Evolutionary conservation across 2,888 invertebrate genomes (phyloP).

Genomic region (Elysia crispata): DNA sequence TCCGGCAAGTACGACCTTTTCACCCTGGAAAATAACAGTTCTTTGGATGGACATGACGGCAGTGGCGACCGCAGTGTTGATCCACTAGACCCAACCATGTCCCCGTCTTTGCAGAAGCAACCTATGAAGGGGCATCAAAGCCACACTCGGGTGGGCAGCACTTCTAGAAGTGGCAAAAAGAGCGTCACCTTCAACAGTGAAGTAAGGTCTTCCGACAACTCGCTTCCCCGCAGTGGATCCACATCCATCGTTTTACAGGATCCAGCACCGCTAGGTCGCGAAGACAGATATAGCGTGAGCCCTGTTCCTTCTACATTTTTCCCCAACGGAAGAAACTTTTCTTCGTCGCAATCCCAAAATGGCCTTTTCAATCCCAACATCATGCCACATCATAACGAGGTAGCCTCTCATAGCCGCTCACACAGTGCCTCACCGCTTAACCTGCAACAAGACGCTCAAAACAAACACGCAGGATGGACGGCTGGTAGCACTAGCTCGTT

Average conservation of each 20-base stretch:
- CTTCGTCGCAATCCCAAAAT: not conserved
- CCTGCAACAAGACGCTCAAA: not conserved
- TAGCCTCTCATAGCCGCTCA: not conserved
- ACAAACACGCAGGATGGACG: no score
- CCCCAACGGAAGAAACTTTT: no score
- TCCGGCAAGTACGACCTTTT: not conserved
- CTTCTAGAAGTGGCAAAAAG: slow-evolving; percentile 41
- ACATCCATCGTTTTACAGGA: no score
- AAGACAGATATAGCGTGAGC: not conserved
- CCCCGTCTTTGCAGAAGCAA: slow-evolving; percentile 28
- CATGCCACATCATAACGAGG: not conserved
- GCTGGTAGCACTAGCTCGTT: not conserved
- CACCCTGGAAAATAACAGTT: not conserved
- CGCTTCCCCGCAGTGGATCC: not conserved
- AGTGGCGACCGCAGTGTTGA: no score
- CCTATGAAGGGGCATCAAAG: not conserved
- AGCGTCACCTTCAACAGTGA: slow-evolving; percentile 50
- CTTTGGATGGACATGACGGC: not conserved
- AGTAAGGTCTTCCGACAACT: slow-evolving; percentile 31
- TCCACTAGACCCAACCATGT: not conserved
- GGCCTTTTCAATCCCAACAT: not conserved
- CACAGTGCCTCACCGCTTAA: not conserved
- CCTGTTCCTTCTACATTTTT: not conserved
- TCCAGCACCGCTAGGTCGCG: not conserved
- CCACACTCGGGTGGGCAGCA: slow-evolving; percentile 10